Evolutionary conservation across 2,797 vertebrate species (phyloP), one percentile per base, ranked within the genome.

Genomic region (Atherinosoma microstoma): DNA sequence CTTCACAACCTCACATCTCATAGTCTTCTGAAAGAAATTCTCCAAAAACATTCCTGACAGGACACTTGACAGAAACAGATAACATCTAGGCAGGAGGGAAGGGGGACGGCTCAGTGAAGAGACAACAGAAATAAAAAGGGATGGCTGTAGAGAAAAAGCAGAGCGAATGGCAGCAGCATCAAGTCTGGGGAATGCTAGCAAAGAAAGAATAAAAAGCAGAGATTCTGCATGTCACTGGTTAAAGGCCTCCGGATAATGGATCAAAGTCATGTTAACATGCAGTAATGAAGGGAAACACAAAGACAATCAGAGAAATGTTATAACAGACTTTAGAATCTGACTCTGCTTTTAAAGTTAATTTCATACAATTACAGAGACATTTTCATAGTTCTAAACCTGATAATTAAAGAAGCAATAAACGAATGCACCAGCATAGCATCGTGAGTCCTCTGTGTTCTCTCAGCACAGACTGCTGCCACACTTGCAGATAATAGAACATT

Each of bases 121-220:
- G 34, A 10, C n/a, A n/a, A n/a, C n/a, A n/a, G n/a, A n/a, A n/a
- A n/a, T n/a, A n/a, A 77, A 32, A 58, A 62, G 18, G 49, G 47
- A 45, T 9, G 62, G 30, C 67, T 73, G 67, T 6, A 53, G 64
- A 80, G 47, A 58, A 70, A 51, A 27, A 42, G n/a, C 45, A 40
- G 0, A 74, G 47, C 20, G 4, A 51, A 58, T 1, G 3, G n/a
- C n/a, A n/a, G 42, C 58, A 47, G 53, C 51, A 51, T 45, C n/a
- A 49, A 35, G 68, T 67, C n/a, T 1, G 6, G 59, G 75, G 35
- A 58, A 47, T 24, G 49, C 49, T 35, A 18, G 53, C 3, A 58
- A 6, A 58, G 24, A 67, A 78, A 66, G 59, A 67, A 69, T 6
- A 61, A 70, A 64, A 67, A 29, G 73, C 70, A 69, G 59, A 58